A percentile compares a stretch with the other conserved stretches of the same genome.
These are phyloP conservation scores for Formica selysi DNA, from an alignment of 1,140 invertebrate genomes.

Conservation along the genomic window DNA sequence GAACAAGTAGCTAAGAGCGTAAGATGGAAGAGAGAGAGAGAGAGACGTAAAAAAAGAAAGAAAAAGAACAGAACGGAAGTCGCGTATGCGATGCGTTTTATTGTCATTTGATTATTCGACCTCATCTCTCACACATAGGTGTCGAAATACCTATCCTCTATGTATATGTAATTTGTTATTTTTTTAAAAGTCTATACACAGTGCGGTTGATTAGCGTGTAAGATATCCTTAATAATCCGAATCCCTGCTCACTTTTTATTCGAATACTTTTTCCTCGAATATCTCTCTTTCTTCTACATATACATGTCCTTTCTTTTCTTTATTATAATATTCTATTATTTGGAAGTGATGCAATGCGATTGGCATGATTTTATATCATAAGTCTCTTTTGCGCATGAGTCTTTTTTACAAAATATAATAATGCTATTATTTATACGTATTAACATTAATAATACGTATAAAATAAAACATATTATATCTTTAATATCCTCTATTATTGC, in stretches of 20 bases:
- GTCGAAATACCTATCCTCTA: conserved; percentile 77
- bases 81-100: conserved; percentile 62
- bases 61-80: conserved; percentile 29
- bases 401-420: background rate
- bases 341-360: background rate
- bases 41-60: conserved; percentile 31
- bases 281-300: conserved; percentile 21
- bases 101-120: conserved; percentile 80
- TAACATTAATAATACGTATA: conserved; percentile 20
- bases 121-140: conserved; percentile 54
- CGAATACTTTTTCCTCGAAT: conserved; percentile 1
- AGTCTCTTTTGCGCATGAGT: too few relatives aligned
- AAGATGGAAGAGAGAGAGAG: conserved; percentile 43
- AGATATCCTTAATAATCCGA: conserved; percentile 70
- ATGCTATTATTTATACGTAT: background rate
- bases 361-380: background rate
- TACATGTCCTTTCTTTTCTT: background rate
- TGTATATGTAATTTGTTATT: conserved; percentile 86
- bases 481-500: background rate
- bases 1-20: conserved; percentile 77
- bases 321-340: conserved; percentile 8
- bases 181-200: conserved; percentile 86
- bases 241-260: conserved; percentile 28
- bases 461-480: too few relatives aligned
- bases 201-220: conserved; percentile 80